A percentile compares a stretch with the other conserved stretches of the same genome.
These are phyloP conservation scores for Gastrophryne carolinensis DNA, from an alignment of 2,797 vertebrate species.

Conservation along the genomic window DNA sequence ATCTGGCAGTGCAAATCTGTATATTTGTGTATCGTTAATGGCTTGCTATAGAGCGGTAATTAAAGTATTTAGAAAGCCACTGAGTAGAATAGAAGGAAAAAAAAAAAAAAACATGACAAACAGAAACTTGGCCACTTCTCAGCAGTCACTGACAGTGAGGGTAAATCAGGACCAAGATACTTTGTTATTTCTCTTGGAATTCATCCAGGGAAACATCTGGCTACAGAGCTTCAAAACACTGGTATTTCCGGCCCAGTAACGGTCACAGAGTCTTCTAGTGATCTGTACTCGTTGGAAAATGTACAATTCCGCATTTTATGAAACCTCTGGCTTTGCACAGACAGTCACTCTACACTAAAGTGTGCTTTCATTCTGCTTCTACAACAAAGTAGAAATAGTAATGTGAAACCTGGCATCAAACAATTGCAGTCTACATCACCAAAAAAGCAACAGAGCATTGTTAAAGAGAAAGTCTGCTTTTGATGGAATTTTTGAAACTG, in stretches of 20 bases:
- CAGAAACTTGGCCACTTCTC: not conserved
- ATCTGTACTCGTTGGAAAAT: not conserved
- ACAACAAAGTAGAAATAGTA: too few relatives aligned
- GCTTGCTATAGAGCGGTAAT: not conserved
- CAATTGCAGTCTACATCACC: too few relatives aligned
- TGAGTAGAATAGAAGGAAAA: not conserved
- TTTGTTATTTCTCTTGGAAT: conserved; percentile 36
- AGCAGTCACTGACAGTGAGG: conserved; percentile 7
- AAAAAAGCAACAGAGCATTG: too few relatives aligned
- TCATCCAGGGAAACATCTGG: conserved; percentile 42
- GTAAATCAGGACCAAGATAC: conserved; percentile 18
- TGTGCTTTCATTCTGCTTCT: too few relatives aligned
- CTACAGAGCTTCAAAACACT: conserved; percentile 23
- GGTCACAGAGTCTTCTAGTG: not conserved
- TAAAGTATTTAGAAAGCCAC: not conserved
- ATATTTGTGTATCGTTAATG: not conserved
- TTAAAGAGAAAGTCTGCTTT: too few relatives aligned
- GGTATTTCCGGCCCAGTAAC: conserved; percentile 48
- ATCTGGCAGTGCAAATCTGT: too few relatives aligned
- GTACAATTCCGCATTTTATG: conserved; percentile 10
- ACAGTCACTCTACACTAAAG: not conserved
- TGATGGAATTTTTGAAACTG: too few relatives aligned
- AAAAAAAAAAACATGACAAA: not conserved
- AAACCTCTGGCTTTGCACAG: not conserved
- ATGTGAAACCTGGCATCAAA: too few relatives aligned